Percentiles rank a stretch among this genome's conserved stretches.
These are phyloP conservation scores for Clarias gariepinus DNA, from an alignment of 2,113 vertebrate species.

Conservation along the genomic window DNA sequence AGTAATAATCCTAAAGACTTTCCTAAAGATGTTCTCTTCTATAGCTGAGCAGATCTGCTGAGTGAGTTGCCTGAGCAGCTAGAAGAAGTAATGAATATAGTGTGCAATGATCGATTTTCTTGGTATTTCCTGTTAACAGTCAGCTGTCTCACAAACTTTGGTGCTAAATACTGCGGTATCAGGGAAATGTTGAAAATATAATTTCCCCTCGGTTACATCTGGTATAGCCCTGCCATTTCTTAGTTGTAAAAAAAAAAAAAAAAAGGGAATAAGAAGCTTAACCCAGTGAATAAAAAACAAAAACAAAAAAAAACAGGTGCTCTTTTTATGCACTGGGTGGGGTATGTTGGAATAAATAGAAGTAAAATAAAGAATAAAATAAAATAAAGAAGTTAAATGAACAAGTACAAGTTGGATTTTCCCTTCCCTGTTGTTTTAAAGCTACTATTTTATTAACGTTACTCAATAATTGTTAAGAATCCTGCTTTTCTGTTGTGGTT, in stretches of 20 bases:
- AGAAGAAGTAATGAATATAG: background rate
- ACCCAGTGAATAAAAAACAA: background rate
- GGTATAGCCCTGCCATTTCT: background rate
- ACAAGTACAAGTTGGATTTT: background rate
- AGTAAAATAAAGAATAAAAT: background rate
- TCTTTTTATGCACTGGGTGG: background rate
- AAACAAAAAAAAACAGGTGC: background rate
- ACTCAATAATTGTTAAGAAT: background rate
- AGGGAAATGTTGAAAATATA: constrained; percentile 61
- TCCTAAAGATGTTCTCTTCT: constrained; percentile 24
- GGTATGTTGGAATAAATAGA: background rate
- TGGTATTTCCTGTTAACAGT: constrained; percentile 51
- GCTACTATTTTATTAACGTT: background rate
- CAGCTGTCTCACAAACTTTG: constrained; percentile 65
- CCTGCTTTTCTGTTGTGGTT: background rate
- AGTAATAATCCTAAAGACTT: constrained; percentile 3
- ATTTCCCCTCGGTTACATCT: background rate
- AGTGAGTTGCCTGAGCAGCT: constrained; percentile 6
- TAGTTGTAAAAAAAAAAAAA: background rate
- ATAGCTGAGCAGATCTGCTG: background rate
- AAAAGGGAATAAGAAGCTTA: no score
- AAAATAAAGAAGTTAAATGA: background rate
- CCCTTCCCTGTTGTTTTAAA: background rate
- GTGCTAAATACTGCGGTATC: constrained; percentile 74
- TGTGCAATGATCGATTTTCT: background rate